These are phyloP conservation scores for Nothocercus nigrocapillus DNA, from an alignment of 2,113 vertebrate genomes.

Conservation along the genomic window DNA sequence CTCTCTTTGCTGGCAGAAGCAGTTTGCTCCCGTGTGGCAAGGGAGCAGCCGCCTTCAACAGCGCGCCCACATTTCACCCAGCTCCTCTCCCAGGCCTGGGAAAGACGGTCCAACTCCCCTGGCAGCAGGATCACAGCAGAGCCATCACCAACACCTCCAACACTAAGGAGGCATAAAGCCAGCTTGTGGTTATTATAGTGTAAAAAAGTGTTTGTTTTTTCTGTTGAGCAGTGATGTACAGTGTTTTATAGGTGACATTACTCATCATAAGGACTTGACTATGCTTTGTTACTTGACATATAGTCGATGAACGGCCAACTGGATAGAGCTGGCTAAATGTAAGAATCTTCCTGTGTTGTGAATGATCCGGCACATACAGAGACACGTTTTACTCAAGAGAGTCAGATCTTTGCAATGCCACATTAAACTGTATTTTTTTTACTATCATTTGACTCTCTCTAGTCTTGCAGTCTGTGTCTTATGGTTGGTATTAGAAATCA, in stretches of 20 bases:
- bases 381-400: not conserved
- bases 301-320: not conserved
- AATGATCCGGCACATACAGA: not conserved
- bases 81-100: not conserved
- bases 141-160: not conserved
- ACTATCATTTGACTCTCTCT: not conserved
- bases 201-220: not conserved
- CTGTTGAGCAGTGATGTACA: not conserved
- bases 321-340: slow-evolving; percentile 31
- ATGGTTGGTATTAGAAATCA: not conserved
- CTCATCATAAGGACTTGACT: not conserved
- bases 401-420: not conserved
- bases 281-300: not conserved
- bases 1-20: not conserved
- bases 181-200: not conserved
- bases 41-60: fast-evolving
- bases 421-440: not conserved
- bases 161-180: not conserved
- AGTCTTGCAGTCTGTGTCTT: not conserved
- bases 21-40: not conserved
- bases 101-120: not conserved
- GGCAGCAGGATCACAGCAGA: not conserved
- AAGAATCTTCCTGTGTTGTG: not conserved
- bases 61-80: not conserved
- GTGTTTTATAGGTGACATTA: slow-evolving; percentile 9